These are phyloP conservation scores for Molossus molossus DNA, from an alignment of 2,797 vertebrate genomes.

Conservation along the genomic window DNA sequence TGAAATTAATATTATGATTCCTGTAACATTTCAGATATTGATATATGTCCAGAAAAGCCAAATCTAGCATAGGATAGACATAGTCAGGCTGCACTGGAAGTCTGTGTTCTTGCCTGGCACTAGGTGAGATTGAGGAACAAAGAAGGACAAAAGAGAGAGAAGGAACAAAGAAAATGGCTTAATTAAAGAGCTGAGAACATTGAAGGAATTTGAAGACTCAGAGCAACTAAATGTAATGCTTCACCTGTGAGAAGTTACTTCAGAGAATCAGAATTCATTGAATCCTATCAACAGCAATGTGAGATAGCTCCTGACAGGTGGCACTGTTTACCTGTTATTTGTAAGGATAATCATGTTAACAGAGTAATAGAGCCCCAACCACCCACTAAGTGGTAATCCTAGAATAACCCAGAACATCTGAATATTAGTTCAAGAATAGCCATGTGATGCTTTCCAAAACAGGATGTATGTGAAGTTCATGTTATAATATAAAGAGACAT, in stretches of 20 bases:
- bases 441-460: neutral
- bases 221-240: neutral
- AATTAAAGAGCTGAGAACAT: neutral
- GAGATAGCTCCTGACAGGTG: neutral
- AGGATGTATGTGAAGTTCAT: neutral
- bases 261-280: neutral
- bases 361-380: accelerated
- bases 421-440: neutral
- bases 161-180: neutral
- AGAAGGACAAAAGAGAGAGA: neutral
- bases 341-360: neutral
- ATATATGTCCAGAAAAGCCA: neutral
- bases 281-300: neutral
- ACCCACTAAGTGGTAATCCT: neutral
- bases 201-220: neutral
- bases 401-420: neutral
- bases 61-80: neutral
- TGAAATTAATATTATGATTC: neutral
- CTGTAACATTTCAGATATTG: constrained; percentile 18
- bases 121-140: neutral
- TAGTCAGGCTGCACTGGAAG: accelerated
- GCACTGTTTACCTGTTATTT: neutral
- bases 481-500: neutral
- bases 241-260: neutral
- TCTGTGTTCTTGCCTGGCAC: neutral